phyloP scores from a whole-genome alignment of 1,140 invertebrate genomes.

The Plectus sambesii region DNA sequence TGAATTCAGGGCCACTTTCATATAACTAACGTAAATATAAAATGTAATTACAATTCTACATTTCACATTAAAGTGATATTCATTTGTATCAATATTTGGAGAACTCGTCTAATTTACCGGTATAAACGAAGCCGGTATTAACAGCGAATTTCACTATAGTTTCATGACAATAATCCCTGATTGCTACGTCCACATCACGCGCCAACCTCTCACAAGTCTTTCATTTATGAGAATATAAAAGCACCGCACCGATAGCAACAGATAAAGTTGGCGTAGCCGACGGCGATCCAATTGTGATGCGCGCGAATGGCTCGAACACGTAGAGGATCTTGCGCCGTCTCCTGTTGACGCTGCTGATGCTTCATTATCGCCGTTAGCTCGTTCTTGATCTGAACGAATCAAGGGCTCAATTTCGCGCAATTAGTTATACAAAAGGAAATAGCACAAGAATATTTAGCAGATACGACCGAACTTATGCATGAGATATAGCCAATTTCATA shows the following conservation, averaged over 20 bases:
- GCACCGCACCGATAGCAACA: conserved; percentile 71
- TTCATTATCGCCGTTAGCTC: conserved; percentile 18
- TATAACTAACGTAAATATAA: too few species aligned
- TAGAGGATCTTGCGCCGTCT: conserved; percentile 64
- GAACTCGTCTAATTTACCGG: too few species aligned
- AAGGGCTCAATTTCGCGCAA: background rate
- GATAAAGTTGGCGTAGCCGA: conserved; percentile 87
- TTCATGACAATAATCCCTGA: too few species aligned
- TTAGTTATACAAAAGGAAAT: too few species aligned
- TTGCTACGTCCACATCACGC: too few species aligned
- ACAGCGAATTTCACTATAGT: too few species aligned
- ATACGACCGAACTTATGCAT: background rate
- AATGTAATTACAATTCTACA: too few species aligned
- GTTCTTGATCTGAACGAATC: conserved; percentile 11
- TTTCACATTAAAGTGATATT: too few species aligned
- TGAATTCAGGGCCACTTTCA: too few species aligned
- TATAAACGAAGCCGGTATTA: too few species aligned
- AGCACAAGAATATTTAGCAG: conserved; percentile 14
- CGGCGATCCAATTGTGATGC: conserved; percentile 93
- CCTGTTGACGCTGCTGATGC: background rate
- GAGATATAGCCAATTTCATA: background rate
- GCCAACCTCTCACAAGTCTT: too few species aligned
- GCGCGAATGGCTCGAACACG: conserved; percentile 85
- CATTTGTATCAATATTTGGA: too few species aligned
- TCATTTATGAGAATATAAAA: background rate